A percentile compares a stretch with the other conserved stretches of the same genome.
These are phyloP conservation scores for Echinops telfairi DNA, from an alignment of 2,113 vertebrate genomes.

Conservation along the genomic window DNA sequence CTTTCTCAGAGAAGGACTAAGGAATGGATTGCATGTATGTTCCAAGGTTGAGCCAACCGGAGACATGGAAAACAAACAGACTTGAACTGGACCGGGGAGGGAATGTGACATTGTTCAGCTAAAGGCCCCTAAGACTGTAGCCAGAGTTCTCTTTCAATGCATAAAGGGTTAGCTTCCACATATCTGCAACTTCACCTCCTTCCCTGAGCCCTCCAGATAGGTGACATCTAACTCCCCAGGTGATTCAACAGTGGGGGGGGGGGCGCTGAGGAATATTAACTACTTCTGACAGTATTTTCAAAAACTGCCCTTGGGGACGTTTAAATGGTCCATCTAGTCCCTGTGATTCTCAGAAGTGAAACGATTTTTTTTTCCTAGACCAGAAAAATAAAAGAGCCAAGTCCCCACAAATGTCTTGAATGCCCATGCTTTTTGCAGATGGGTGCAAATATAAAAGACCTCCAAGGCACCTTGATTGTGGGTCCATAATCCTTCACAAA, in stretches of 20 bases:
- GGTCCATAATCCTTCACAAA: background rate
- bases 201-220: background rate
- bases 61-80: conserved; percentile 12
- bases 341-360: conserved; percentile 50
- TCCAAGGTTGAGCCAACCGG: background rate
- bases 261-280: conserved; percentile 11
- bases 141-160: background rate
- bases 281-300: conserved; percentile 13
- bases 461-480: background rate
- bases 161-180: conserved; percentile 5
- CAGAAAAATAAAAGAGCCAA: background rate
- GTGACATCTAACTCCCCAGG: background rate
- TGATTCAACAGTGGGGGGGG: conserved; percentile 8
- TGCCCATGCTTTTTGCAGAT: conserved; percentile 33
- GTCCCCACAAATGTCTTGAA: background rate
- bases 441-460: background rate
- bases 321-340: background rate
- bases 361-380: conserved; percentile 21
- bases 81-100: background rate
- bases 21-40: conserved; percentile 5
- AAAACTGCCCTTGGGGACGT: conserved; percentile 40
- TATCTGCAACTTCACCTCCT: background rate
- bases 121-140: background rate
- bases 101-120: background rate
- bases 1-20: conserved; percentile 23